Evolutionary conservation across 2,797 vertebrate genomes (phyloP).

Genomic region (Borostomias antarcticus): DNA sequence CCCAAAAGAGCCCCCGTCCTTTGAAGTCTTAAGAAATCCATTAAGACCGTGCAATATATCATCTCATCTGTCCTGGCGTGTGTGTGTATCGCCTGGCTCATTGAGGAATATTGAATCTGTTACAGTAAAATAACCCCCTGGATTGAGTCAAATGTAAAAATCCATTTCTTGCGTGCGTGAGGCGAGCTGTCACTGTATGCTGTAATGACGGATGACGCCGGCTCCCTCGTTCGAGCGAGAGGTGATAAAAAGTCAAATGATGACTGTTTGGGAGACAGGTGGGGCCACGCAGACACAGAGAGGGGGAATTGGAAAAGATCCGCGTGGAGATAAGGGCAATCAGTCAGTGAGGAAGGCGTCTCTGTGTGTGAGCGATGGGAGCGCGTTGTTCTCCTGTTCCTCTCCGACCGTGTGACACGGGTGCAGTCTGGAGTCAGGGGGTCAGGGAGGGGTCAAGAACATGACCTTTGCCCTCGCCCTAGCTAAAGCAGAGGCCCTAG

Average conservation of each 20-base stretch:
- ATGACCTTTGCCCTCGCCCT: conserved; percentile 59
- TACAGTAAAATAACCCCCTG: conserved; percentile 82
- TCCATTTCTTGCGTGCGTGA: conserved; percentile 76
- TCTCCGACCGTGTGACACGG: conserved; percentile 24
- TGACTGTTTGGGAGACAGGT: conserved; percentile 62
- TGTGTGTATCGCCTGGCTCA: conserved; percentile 72
- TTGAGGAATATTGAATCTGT: conserved; percentile 85
- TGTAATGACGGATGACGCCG: conserved; percentile 77
- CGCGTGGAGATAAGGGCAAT: conserved; percentile 71
- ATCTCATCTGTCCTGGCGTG: conserved; percentile 72
- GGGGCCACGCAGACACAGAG: conserved; percentile 46
- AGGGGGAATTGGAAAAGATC: conserved; percentile 60
- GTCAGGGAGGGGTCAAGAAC: conserved; percentile 74
- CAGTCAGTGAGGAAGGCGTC: conserved; percentile 53
- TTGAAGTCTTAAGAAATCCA: conserved; percentile 76
- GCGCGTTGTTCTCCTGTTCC: conserved; percentile 59
- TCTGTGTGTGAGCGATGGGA: conserved; percentile 50
- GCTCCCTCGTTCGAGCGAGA: conserved; percentile 61
- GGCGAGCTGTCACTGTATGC: conserved; percentile 76
- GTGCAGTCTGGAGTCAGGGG: conserved; percentile 62
- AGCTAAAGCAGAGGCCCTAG: conserved; percentile 41
- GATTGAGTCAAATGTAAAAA: conserved; percentile 84
- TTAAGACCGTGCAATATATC: conserved; percentile 80
- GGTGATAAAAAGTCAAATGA: conserved; percentile 80
- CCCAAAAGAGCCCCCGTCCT: conserved; percentile 62